These are phyloP conservation scores for Meteorus sp. DNA, from an alignment of 1,140 invertebrate species.

Conservation along the genomic window DNA sequence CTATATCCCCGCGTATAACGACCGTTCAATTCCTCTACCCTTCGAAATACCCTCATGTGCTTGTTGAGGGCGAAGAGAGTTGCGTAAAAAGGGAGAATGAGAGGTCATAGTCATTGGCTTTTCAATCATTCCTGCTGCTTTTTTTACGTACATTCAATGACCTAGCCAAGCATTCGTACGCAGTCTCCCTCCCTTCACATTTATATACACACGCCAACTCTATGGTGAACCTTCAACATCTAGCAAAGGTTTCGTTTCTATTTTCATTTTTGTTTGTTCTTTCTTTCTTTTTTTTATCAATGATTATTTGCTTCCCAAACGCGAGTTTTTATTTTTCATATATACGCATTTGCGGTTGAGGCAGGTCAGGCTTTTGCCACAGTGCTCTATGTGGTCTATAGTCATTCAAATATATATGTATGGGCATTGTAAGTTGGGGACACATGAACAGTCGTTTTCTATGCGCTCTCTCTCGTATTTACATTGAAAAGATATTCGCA, in stretches of 20 bases:
- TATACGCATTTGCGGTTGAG: conserved; percentile 43
- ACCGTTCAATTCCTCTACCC: no score
- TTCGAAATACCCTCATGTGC: no score
- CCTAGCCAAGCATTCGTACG: conserved; percentile 42
- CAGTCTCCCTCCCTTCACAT: conserved; percentile 3
- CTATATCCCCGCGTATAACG: no score
- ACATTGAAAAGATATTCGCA: neutral
- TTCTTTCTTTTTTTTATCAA: neutral
- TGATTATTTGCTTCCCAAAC: neutral
- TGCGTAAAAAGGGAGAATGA: neutral
- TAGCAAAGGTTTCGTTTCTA: conserved; percentile 13
- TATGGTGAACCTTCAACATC: neutral
- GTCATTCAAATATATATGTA: no score
- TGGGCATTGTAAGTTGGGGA: no score
- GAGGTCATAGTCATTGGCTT: conserved; percentile 43
- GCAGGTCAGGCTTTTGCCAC: conserved; percentile 45
- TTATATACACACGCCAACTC: no score
- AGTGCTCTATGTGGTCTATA: neutral
- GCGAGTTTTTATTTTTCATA: no score
- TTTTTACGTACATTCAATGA: conserved; percentile 56
- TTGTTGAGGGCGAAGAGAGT: no score
- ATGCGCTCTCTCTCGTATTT: no score
- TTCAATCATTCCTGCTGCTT: conserved; percentile 59
- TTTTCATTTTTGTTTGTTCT: conserved; percentile 20
- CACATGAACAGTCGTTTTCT: no score